A percentile compares a stretch with the other conserved stretches of the same genome.
Evolutionary conservation across 2,888 invertebrate genomes (phyloP).

Genomic region (Palloptera scutellata): DNA sequence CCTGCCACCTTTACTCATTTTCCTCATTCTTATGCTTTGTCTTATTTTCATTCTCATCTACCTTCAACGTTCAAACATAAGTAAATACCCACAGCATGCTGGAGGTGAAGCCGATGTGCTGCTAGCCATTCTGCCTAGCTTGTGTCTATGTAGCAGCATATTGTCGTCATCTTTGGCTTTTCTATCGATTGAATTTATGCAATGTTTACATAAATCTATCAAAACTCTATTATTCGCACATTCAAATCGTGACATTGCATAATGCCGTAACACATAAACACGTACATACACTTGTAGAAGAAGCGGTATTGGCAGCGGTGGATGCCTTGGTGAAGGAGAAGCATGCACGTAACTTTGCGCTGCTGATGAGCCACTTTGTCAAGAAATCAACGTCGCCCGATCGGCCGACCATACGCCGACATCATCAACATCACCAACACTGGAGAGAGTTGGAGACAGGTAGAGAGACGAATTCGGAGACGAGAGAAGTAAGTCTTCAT

Average conservation of each 20-base stretch:
- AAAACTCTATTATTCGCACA: conserved; percentile 26
- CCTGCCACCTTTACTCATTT: too few species aligned
- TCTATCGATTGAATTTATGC: conserved; percentile 15
- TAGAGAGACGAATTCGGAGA: too few species aligned
- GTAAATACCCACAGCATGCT: background rate
- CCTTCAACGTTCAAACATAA: too few species aligned
- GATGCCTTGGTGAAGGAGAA: too few species aligned
- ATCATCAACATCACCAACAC: conserved; percentile 4
- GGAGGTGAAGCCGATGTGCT: too few species aligned
- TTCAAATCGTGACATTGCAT: conserved; percentile 23
- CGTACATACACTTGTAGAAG: background rate
- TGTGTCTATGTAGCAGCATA: conserved; percentile 1
- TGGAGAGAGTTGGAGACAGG: too few species aligned
- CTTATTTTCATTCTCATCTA: too few species aligned
- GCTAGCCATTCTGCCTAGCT: background rate
- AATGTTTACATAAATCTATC: conserved; percentile 17
- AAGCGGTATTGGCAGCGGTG: too few species aligned
- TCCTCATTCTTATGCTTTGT: too few species aligned
- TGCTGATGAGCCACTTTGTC: conserved; percentile 16
- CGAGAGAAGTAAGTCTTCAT: too few species aligned
- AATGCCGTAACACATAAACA: conserved; percentile 7
- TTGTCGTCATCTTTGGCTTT: conserved; percentile 3
- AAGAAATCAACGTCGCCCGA: background rate
- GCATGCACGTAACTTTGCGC: too few species aligned
- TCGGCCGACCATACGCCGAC: background rate